Evolutionary conservation across 2,113 vertebrate species (phyloP).

Genomic region (Cinclus mexicanus): DNA sequence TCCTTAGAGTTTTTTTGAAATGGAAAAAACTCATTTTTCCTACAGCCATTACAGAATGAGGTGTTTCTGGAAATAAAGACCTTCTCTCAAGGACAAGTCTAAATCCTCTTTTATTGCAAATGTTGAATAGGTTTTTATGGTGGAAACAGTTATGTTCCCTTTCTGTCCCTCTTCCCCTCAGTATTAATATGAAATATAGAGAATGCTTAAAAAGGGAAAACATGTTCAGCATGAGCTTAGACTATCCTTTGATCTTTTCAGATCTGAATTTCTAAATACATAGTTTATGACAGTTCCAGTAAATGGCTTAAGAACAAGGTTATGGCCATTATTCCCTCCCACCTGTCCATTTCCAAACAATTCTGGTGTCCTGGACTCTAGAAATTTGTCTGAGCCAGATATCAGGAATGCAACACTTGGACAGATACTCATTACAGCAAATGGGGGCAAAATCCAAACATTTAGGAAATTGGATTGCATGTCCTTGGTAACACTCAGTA

Average conservation of each 20-base stretch:
- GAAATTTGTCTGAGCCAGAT: not conserved
- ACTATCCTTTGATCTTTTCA: not conserved
- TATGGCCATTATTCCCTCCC: not conserved
- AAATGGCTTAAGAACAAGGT: not conserved
- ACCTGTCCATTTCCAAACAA: accelerated
- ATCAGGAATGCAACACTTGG: not conserved
- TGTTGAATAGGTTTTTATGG: not conserved
- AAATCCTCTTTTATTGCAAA: not conserved
- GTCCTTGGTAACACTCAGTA: accelerated
- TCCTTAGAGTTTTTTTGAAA: not conserved
- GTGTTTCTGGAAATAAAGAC: constrained; percentile 7
- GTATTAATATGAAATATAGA: not conserved
- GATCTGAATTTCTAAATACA: not conserved
- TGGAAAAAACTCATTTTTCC: not conserved
- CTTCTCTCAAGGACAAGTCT: not conserved
- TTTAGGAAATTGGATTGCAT: not conserved
- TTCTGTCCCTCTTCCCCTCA: too few species aligned
- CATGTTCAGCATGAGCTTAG: not conserved
- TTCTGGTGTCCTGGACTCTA: not conserved
- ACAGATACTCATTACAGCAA: not conserved
- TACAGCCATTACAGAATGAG: not conserved
- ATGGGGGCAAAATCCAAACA: not conserved
- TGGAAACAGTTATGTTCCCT: not conserved
- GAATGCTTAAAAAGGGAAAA: not conserved
- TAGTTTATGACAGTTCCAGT: not conserved